Evolutionary conservation across 2,113 vertebrate genomes (phyloP).

Genomic region (Bagarius yarrelli): DNA sequence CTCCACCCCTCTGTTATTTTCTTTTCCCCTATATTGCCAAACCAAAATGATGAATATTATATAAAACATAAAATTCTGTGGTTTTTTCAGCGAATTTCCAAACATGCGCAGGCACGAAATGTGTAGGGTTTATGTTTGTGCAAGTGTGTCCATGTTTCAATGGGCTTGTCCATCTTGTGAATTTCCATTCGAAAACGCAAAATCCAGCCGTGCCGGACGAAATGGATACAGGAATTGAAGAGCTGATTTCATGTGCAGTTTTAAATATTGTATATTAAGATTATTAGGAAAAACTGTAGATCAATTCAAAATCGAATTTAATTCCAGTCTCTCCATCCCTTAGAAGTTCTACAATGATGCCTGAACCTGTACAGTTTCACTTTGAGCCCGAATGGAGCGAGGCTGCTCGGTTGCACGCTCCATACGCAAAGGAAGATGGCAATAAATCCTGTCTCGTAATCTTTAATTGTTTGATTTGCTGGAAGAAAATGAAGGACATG

Average conservation of each 20-base stretch:
- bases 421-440: slow-evolving; percentile 25
- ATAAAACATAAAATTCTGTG: slow-evolving; percentile 66
- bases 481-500: slow-evolving; percentile 23
- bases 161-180: slow-evolving; percentile 7
- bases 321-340: neutral
- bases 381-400: slow-evolving; percentile 10
- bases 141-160: slow-evolving; percentile 5
- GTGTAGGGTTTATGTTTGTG: slow-evolving; percentile 44
- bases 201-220: slow-evolving; percentile 41
- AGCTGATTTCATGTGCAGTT: slow-evolving; percentile 21
- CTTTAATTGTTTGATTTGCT: slow-evolving; percentile 33
- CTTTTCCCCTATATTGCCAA: slow-evolving; percentile 60
- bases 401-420: slow-evolving; percentile 8
- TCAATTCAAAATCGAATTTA: neutral
- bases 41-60: slow-evolving; percentile 69
- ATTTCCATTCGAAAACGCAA: slow-evolving; percentile 51
- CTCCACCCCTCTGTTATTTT: slow-evolving; percentile 49
- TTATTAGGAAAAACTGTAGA: slow-evolving; percentile 11
- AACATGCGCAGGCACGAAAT: slow-evolving; percentile 60
- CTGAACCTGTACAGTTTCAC: slow-evolving; percentile 3
- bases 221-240: slow-evolving; percentile 17
- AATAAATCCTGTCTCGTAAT: slow-evolving; percentile 33
- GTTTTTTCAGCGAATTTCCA: slow-evolving; percentile 58
- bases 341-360: neutral
- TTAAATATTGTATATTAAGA: neutral